These are phyloP conservation scores for Emydoidea blandingii DNA, from an alignment of 2,797 vertebrate species.

Conservation along the genomic window DNA sequence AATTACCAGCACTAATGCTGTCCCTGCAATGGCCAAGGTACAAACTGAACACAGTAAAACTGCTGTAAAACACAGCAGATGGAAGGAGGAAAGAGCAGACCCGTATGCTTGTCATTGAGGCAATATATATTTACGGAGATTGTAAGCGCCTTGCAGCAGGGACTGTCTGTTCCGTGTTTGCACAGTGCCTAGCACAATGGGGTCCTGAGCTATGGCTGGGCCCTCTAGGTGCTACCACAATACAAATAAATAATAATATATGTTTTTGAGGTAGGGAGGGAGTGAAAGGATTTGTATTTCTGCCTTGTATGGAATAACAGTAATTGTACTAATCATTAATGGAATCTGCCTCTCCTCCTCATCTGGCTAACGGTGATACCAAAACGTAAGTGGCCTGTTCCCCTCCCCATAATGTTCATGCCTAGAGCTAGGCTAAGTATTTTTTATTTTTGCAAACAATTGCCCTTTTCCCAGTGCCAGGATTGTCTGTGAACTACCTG, in stretches of 20 bases:
- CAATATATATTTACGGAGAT: background rate
- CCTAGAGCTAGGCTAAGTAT: background rate
- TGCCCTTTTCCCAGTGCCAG: fast-evolving
- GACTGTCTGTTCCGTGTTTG: conserved; percentile 15
- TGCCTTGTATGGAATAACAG: background rate
- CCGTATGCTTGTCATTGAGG: background rate
- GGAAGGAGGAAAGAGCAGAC: background rate
- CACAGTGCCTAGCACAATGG: background rate
- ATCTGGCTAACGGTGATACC: background rate
- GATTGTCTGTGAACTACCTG: background rate
- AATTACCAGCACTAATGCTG: background rate
- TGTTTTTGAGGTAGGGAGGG: background rate
- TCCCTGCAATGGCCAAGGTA: background rate
- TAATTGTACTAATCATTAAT: background rate
- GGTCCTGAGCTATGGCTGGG: background rate
- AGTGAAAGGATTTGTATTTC: background rate
- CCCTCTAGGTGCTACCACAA: background rate
- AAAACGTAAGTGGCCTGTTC: background rate
- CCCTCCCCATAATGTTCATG: background rate
- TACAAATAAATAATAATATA: background rate
- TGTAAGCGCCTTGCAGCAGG: background rate
- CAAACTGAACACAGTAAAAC: background rate
- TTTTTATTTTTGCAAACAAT: background rate
- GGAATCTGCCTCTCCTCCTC: background rate
- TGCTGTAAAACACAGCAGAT: too few species aligned